Base-by-base conservation (phyloP, 2,797 vertebrate species). In the Somateria mollissima region DNA sequence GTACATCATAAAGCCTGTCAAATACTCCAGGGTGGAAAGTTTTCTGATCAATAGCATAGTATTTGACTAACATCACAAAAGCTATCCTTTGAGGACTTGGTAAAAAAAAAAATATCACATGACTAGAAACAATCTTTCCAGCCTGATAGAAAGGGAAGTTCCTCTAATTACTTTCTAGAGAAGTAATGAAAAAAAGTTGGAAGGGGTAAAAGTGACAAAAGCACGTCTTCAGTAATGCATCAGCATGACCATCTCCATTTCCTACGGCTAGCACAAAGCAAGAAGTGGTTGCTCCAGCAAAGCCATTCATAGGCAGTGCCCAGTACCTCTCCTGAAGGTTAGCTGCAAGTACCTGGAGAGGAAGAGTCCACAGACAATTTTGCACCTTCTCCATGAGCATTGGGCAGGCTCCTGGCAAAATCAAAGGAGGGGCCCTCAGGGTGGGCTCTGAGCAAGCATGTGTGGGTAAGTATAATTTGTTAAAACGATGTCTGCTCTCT, bases 381-480 rank as follows among this genome's bases (percentile, higher is more conserved):
- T 78, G 54, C 15, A 30, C 13, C 13, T 74, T 70, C 9, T 49
- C 13, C n/a, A 10, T 22, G 49, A 64, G 25, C 34, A 13, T 1
- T 25, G 37, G 39, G 12, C 21, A 67, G 18, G 15, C 17, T 69
- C 71, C 49, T 30, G n/a, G 18, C 53, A 69, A 67, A 77, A 34
- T 18, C n/a, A 19, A 67, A 43, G 53, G 16, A 56, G 25, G 24
- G 21, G 36, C 17, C 17, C 32, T 73, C 58, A 47, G 39, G 36
- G 10, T 5, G 41, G 49, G 36, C 53, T 80, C 65, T 53, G n/a
- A 36, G 27, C 0, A 1, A 43, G 27, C 4, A 5, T 3, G 3
- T 6, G 34, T 8, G 47, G 45, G 24, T 21, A 16, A 3, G 2
- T 30, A 6, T 51, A n/a, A 16, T 15, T 83, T 57, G 6, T 76